Percentiles rank a stretch among this genome's conserved stretches.
phyloP scores from a whole-genome alignment of 1,140 invertebrate genomes.

The Diachasma alloeum region DNA sequence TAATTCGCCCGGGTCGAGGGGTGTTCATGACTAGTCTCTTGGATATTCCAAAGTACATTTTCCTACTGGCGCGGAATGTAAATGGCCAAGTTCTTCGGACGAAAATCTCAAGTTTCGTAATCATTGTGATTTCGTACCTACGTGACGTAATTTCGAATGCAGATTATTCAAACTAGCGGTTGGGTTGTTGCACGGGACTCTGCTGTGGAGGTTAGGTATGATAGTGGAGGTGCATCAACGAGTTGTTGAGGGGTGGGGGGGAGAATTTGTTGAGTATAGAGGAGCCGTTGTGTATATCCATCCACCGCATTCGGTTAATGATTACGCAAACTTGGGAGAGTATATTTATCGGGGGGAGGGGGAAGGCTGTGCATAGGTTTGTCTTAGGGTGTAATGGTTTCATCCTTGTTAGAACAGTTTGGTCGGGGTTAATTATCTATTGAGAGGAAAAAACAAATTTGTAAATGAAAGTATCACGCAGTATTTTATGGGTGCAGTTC shows the following conservation, averaged over 20 bases:
- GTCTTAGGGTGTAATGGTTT: no score
- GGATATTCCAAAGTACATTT: conserved; percentile 10
- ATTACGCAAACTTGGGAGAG: no score
- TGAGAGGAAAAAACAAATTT: no score
- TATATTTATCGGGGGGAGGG: no score
- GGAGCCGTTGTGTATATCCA: no score
- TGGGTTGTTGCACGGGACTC: not conserved
- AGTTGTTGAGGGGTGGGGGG: not conserved
- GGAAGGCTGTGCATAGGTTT: no score
- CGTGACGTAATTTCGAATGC: conserved; percentile 22
- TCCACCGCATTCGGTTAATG: no score
- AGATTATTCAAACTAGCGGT: conserved; percentile 23
- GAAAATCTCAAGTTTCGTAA: conserved; percentile 25
- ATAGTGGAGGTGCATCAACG: not conserved
- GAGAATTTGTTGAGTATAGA: not conserved
- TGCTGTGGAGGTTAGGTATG: not conserved
- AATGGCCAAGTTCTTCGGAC: conserved; percentile 17
- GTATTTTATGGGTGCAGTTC: no score
- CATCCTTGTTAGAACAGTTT: no score
- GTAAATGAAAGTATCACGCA: no score
- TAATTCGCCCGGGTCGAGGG: not conserved
- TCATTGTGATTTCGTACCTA: conserved; percentile 31
- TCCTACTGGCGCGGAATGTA: conserved; percentile 3
- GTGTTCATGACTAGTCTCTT: conserved; percentile 10
- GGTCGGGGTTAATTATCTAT: no score